Conservation (phyloP, 2,888 invertebrate genomes). For the Yponomeuta malinellus region DNA sequence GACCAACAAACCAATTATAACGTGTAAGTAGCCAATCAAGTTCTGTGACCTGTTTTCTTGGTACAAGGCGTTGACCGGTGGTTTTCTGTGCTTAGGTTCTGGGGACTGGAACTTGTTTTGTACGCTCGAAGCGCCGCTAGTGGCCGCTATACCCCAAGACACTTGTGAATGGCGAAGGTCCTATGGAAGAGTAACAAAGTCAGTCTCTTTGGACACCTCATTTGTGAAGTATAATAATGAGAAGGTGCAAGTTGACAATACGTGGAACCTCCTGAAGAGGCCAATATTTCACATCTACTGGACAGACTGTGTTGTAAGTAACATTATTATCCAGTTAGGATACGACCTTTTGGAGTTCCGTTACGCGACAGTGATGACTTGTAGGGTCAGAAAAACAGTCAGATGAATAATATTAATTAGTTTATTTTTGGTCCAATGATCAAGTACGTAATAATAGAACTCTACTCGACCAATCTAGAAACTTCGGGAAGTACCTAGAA, state of each 20-base stretch:
- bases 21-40: constrained; percentile 75
- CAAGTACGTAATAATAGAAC: too few species aligned
- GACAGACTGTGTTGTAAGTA: constrained; percentile 93
- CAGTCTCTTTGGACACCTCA: constrained; percentile 87
- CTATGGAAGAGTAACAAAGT: constrained; percentile 89
- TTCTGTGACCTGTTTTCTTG: constrained; percentile 4
- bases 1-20: constrained; percentile 83
- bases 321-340: not conserved
- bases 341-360: too few species aligned
- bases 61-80: not conserved
- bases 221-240: constrained; percentile 88
- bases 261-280: constrained; percentile 88
- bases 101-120: constrained; percentile 91
- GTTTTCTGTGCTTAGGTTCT: constrained; percentile 75
- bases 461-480: too few species aligned
- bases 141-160: constrained; percentile 89
- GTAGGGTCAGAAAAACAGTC: too few species aligned
- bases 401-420: too few species aligned
- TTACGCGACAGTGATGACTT: too few species aligned
- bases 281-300: constrained; percentile 96
- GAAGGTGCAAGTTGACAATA: constrained; percentile 82
- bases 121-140: constrained; percentile 84
- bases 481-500: too few species aligned
- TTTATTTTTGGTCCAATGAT: too few species aligned
- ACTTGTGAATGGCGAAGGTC: constrained; percentile 94